phyloP scores from a whole-genome alignment of 2,797 vertebrate genomes.

The Lagodon rhomboides region DNA sequence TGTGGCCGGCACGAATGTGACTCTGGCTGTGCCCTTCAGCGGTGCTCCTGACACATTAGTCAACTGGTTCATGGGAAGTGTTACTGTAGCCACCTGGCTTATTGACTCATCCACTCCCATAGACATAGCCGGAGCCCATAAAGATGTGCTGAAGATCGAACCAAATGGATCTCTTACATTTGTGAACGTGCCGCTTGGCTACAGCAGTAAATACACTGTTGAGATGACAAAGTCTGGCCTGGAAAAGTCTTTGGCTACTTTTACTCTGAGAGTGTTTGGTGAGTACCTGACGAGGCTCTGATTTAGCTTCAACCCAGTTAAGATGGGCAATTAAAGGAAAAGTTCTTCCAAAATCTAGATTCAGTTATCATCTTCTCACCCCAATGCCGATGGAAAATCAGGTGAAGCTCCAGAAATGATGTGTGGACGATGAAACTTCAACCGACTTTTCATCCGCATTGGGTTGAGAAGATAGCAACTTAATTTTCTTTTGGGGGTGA shows the following conservation, averaged over 20 bases:
- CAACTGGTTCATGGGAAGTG: conserved; percentile 65
- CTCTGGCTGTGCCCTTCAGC: conserved; percentile 72
- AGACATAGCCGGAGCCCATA: conserved; percentile 11
- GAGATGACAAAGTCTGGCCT: conserved; percentile 73
- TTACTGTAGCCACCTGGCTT: conserved; percentile 74
- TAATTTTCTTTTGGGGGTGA: too few species aligned
- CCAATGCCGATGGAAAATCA: too few species aligned
- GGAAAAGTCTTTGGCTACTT: not conserved
- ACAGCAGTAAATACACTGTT: conserved; percentile 69
- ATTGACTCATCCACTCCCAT: conserved; percentile 32
- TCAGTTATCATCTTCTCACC: too few species aligned
- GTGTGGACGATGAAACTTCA: too few species aligned
- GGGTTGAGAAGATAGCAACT: too few species aligned
- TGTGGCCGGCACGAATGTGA: conserved; percentile 70
- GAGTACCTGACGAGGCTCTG: conserved; percentile 44
- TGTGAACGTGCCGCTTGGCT: conserved; percentile 50
- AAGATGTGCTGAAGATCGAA: conserved; percentile 58
- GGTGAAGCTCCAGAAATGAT: too few species aligned
- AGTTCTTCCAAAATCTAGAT: too few species aligned
- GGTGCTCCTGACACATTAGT: conserved; percentile 66
- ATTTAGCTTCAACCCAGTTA: too few species aligned
- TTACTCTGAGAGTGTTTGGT: conserved; percentile 82
- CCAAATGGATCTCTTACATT: conserved; percentile 78
- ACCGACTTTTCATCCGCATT: too few species aligned
- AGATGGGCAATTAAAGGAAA: too few species aligned